phyloP scores from a whole-genome alignment of 2,113 vertebrate genomes.

The Austrofundulus limnaeus region DNA sequence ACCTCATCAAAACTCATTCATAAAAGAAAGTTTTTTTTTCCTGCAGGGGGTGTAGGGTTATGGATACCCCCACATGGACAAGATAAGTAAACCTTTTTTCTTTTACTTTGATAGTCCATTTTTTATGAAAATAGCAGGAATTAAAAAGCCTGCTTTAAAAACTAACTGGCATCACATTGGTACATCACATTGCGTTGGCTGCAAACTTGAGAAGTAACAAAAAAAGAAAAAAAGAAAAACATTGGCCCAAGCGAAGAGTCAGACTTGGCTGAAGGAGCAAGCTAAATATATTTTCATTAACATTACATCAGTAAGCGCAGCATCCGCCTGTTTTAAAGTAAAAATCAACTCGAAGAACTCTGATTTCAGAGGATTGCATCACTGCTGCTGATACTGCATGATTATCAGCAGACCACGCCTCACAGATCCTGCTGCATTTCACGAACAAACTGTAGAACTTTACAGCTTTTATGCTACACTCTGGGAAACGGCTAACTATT shows the following conservation, averaged over 20 bases:
- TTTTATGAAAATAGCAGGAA: slow-evolving; percentile 44
- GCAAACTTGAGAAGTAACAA: slow-evolving; percentile 34
- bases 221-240: no score
- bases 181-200: slow-evolving; percentile 55
- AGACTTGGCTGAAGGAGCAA: slow-evolving; percentile 27
- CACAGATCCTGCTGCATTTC: slow-evolving; percentile 19
- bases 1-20: no score
- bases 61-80: slow-evolving; percentile 28
- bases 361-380: slow-evolving; percentile 26
- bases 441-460: slow-evolving; percentile 20
- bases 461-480: slow-evolving; percentile 13
- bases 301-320: slow-evolving; percentile 58
- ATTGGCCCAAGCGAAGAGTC: slow-evolving; percentile 46
- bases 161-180: slow-evolving; percentile 51
- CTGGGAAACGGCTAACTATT: slow-evolving; percentile 27
- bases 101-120: slow-evolving; percentile 45
- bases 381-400: slow-evolving; percentile 8
- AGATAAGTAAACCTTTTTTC: slow-evolving; percentile 11
- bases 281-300: slow-evolving; percentile 63
- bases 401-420: slow-evolving; percentile 15
- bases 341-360: slow-evolving; percentile 28
- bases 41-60: slow-evolving; percentile 34
- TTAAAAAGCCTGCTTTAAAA: slow-evolving; percentile 45
- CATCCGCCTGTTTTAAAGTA: slow-evolving; percentile 37
- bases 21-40: slow-evolving; percentile 31